Percentiles rank a stretch among this genome's conserved stretches.
These are phyloP conservation scores for Bradypus variegatus DNA, from an alignment of 2,797 vertebrate genomes.

Conservation along the genomic window DNA sequence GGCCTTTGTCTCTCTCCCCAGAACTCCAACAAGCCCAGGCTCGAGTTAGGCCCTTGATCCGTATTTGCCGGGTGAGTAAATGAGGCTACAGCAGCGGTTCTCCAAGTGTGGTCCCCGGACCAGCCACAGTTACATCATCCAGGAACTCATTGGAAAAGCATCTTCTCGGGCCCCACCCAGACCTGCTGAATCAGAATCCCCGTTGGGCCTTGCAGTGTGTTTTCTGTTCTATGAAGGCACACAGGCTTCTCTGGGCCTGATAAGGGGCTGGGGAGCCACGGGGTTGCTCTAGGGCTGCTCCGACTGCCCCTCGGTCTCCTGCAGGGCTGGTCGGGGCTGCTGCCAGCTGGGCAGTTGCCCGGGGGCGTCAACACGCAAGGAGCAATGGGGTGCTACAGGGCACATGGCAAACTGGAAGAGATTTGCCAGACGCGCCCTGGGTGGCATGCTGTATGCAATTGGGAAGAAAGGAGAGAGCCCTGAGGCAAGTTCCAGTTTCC, in stretches of 20 bases:
- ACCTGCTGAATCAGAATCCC: background rate
- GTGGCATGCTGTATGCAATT: rapidly evolving
- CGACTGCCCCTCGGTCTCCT: no score
- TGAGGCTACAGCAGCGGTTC: background rate
- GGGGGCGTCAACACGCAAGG: rapidly evolving
- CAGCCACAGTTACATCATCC: rapidly evolving
- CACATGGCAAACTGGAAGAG: background rate
- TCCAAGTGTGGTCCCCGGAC: background rate
- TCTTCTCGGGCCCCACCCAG: no score
- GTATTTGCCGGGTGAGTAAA: no score
- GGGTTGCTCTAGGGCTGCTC: no score
- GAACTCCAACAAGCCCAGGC: background rate
- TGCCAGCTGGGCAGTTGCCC: background rate
- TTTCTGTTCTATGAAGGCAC: background rate
- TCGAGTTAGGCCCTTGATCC: no score
- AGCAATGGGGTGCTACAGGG: rapidly evolving
- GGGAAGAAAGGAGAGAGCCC: no score
- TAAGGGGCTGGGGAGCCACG: background rate
- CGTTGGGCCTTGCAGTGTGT: rapidly evolving
- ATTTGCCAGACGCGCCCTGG: background rate
- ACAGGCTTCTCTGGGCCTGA: background rate
- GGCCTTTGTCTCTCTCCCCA: background rate
- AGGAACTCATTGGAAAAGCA: no score
- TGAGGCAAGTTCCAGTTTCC: no score
- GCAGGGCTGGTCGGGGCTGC: no score